These are phyloP conservation scores for Oligia strigilis DNA, from an alignment of 2,888 invertebrate genomes.

Conservation along the genomic window DNA sequence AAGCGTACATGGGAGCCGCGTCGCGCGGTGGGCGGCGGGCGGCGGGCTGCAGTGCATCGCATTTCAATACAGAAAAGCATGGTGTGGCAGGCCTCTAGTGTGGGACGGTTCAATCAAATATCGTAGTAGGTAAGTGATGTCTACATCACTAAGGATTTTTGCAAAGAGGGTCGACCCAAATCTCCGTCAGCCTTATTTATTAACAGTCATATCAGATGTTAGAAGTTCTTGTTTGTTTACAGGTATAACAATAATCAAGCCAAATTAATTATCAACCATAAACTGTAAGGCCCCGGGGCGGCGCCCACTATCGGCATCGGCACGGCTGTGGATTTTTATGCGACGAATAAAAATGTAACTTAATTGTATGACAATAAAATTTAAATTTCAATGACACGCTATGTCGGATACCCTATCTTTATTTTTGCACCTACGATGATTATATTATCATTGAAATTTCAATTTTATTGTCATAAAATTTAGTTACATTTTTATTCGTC, in stretches of 20 bases:
- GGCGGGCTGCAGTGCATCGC: background rate
- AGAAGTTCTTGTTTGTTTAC: background rate
- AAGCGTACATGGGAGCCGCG: background rate
- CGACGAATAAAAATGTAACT: too few relatives aligned
- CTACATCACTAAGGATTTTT: background rate
- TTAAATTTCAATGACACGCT: too few relatives aligned
- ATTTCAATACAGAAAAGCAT: background rate
- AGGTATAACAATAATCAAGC: background rate
- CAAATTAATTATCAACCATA: background rate
- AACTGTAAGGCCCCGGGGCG: too few relatives aligned
- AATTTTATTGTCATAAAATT: too few relatives aligned
- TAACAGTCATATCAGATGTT: background rate
- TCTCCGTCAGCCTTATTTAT: background rate
- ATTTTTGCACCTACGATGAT: too few relatives aligned
- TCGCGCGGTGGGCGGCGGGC: background rate
- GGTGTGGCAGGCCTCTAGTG: background rate
- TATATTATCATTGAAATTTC: too few relatives aligned
- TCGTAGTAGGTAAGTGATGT: background rate
- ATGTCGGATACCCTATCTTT: too few relatives aligned
- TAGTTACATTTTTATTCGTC: too few relatives aligned
- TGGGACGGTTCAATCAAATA: background rate
- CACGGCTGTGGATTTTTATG: too few relatives aligned
- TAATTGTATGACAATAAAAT: too few relatives aligned
- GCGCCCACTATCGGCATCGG: too few relatives aligned
- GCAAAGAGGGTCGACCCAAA: background rate